Base-by-base conservation (phyloP, 2,888 invertebrate genomes). In the Caenorhabditis sp. region DNA sequence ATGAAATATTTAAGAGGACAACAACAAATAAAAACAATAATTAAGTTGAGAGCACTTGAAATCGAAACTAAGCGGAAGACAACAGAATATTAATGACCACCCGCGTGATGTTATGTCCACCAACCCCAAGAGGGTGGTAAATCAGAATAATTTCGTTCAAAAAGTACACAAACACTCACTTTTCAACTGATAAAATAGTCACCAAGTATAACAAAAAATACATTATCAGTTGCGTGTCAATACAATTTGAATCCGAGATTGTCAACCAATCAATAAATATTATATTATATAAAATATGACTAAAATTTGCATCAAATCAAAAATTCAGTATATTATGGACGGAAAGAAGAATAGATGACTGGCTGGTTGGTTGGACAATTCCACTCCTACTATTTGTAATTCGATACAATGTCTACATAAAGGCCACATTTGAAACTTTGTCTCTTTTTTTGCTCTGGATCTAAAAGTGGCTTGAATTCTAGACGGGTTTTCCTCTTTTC, bases 231-330 rank as follows among this genome's bases (percentile, higher is more conserved):
- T 31, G 31, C 10, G 31, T 31, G 31, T 31, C 31, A 31, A 31
- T 31, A 31, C 10, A 31, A 31, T 31, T 31, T 31, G 5, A 7
- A 31, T 31, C 31, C 31, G 31, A 31, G 31, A 31, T 31, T 31
- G 31, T 31, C 31, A 31, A 12, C 4, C 12, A 54, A 54, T 25
- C 54, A 54, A 54, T 54, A n/a, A 14, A 10, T 21, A 54, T 54
- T 21, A 54, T 3, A 54, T 23, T 2, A n/a, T 12, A n/a, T 14
- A 27, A 8, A 27, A 25, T n/a, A 57, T 27, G 25, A 58, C 59
- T 62, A 70, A 63, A 67, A 71, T 71, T 71, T 63, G 70, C 70
- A 71, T 71, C 56, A 67, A 71, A 71, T 71, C 70, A 71, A 71
- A 71, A 71, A 71, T 71, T 71, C 70, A 71, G 64, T 57, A 31